Conservation (phyloP, 1,140 invertebrate genomes). For the Zaprionus tsacasi region DNA sequence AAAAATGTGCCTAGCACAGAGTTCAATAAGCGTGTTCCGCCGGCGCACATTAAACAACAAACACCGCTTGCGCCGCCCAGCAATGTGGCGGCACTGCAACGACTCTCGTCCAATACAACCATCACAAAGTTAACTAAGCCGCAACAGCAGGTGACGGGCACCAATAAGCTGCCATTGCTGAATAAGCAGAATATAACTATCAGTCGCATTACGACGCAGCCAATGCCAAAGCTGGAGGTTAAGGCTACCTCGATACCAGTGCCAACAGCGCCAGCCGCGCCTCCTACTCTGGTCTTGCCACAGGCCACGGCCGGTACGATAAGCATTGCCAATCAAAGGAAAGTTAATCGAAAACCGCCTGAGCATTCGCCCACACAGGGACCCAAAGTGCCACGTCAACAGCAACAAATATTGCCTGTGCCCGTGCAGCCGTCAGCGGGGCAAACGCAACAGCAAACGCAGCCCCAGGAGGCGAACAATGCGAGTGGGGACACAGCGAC, state of each 20-base stretch:
- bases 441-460: constrained; percentile 28
- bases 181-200: constrained; percentile 81
- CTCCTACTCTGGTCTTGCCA: constrained; percentile 26
- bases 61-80: constrained; percentile 5
- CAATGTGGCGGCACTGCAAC: constrained; percentile 65
- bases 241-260: constrained; percentile 22
- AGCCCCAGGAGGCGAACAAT: constrained; percentile 14
- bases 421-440: constrained; percentile 11
- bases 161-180: constrained; percentile 62
- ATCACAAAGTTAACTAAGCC: constrained; percentile 63
- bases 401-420: constrained; percentile 46
- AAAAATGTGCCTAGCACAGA: constrained; percentile 42
- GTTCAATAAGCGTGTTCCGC: constrained; percentile 44
- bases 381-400: constrained; percentile 22
- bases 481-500: constrained; percentile 22
- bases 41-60: constrained; percentile 34
- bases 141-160: constrained; percentile 16
- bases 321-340: constrained; percentile 32
- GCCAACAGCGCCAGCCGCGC: constrained; percentile 5
- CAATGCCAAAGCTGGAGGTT: constrained; percentile 36
- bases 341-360: constrained; percentile 30
- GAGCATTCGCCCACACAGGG: constrained; percentile 17
- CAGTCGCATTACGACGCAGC: constrained; percentile 58
- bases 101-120: constrained; percentile 69
- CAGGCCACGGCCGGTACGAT: neutral